These are phyloP conservation scores for Phalacrocorax brasilianus DNA, from an alignment of 2,113 vertebrate species.

Conservation along the genomic window DNA sequence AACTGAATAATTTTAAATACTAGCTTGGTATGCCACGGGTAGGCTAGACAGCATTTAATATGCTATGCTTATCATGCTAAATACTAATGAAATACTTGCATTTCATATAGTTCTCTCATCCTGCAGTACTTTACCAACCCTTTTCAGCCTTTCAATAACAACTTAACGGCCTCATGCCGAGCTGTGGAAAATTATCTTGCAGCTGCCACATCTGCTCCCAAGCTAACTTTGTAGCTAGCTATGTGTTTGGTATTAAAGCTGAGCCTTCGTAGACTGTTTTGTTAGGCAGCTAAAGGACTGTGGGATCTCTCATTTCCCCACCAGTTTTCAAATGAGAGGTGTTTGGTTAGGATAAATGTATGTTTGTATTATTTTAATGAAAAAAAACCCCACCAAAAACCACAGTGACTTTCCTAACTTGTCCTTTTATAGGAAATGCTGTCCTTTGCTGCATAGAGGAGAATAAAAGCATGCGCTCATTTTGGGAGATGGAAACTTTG, in stretches of 20 bases:
- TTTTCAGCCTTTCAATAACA: neutral
- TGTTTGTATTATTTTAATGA: neutral
- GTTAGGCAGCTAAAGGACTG: neutral
- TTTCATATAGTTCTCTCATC: neutral
- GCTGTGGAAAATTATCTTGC: neutral
- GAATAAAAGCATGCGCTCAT: accelerated
- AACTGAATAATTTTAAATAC: neutral
- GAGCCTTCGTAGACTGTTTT: neutral
- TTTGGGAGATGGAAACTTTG: neutral
- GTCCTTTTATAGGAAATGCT: neutral
- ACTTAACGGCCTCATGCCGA: neutral
- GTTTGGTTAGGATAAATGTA: neutral
- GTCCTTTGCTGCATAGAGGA: neutral
- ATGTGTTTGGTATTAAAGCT: neutral
- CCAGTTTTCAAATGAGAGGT: neutral
- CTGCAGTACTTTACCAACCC: neutral
- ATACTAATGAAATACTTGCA: conserved; percentile 3
- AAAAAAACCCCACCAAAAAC: neutral
- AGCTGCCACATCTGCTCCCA: conserved; percentile 8
- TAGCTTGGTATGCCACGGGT: neutral
- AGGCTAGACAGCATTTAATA: neutral
- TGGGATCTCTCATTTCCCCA: neutral
- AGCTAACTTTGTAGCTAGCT: neutral
- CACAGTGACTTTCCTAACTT: neutral
- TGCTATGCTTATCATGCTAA: neutral